Evolutionary conservation across 1,140 invertebrate genomes (phyloP).

Genomic region (Rhagoletis zephyria): DNA sequence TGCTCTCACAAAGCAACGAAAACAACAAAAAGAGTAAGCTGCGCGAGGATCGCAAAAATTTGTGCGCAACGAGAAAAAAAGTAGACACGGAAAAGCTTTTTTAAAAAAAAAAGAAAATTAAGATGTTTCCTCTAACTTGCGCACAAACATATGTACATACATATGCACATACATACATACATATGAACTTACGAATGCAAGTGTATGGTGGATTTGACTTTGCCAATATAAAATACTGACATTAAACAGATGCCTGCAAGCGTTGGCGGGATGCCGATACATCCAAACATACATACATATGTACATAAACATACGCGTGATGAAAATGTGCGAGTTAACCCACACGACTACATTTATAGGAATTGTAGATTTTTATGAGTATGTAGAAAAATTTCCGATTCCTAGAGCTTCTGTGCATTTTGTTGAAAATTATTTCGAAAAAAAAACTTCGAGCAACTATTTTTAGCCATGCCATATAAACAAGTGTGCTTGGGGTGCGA

Average conservation of each 20-base stretch:
- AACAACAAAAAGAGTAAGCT: neutral
- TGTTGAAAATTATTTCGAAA: neutral
- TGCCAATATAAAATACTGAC: neutral
- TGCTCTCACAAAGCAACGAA: neutral
- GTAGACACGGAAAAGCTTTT: conserved; percentile 12
- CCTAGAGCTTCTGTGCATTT: neutral
- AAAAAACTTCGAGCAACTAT: conserved; percentile 11
- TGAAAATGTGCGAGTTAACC: neutral
- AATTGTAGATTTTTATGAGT: neutral
- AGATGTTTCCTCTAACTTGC: neutral
- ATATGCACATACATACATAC: neutral
- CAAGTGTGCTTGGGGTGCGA: neutral
- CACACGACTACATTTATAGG: neutral
- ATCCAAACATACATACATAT: neutral
- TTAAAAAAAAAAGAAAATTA: neutral
- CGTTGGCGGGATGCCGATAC: neutral
- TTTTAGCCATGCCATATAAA: conserved; percentile 1
- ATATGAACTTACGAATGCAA: neutral
- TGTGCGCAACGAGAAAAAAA: neutral
- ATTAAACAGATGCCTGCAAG: conserved; percentile 33
- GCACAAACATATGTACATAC: neutral
- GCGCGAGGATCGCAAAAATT: conserved; percentile 17
- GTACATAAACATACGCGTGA: neutral
- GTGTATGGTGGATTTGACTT: conserved; percentile 2
- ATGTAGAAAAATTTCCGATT: neutral